Evolutionary conservation across 2,797 vertebrate genomes (phyloP), one percentile per base, ranked within the genome.

Genomic region (Furcifer pardalis): DNA sequence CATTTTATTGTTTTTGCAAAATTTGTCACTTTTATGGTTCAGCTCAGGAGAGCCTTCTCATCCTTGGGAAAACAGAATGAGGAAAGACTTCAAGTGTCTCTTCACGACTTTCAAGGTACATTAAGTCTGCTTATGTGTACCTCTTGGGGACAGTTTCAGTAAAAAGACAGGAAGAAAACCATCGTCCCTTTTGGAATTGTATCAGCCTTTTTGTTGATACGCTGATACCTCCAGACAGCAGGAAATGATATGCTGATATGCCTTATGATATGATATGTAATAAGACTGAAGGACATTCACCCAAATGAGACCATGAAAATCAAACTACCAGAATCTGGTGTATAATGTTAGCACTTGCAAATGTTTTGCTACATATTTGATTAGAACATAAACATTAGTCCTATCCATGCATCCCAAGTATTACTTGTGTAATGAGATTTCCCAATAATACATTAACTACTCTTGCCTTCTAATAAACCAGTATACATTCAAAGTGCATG

Each of bases 61-160:
- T 85, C n/a, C 59, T 68, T n/a, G 5, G 74, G 13, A 9, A 42
- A 81, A 5, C 10, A 37, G 52, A 65, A 23, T 78, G 13, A 3
- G 19, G 78, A 37, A 81, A 42, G 74, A 89, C 80, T 77, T 40
- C 77, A 86, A 81, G 59, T 27, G 3, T 23, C 44, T 88, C 75
- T 72, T 15, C 46, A 74, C 4, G 42, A 84, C 82, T 92, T 92
- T 89, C 82, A 92, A 84, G 66, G 87, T 80, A 84, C 83, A 90
- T 91, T 88, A 89, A 90, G 40, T 87, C 72, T 91, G n/a, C 46
- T 83, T 71, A 87, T 87, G 40, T 8, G 56, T 2, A 78, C 9
- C 7, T 85, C 42, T 84, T 32, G 62, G 49, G 63, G 83, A 77
- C 62, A 78, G 74, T 79, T 89, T 77, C 71, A 77, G 77, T 44